Evolutionary conservation across 2,888 invertebrate species (phyloP).

Genomic region (Polyploca ridens): DNA sequence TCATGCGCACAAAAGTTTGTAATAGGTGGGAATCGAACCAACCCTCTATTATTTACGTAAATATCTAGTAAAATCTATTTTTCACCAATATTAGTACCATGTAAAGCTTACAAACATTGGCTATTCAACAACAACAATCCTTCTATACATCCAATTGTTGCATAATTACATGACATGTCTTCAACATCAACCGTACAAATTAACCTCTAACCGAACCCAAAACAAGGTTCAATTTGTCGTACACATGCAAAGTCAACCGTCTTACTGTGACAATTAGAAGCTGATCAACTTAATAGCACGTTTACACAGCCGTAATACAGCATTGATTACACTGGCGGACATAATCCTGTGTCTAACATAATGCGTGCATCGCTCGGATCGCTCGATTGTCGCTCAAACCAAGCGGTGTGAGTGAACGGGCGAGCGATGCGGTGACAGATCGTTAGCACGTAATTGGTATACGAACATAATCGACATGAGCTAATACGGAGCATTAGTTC

Average conservation of each 20-base stretch:
- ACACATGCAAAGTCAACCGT: neutral
- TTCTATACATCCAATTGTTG: too few species aligned
- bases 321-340: conserved; percentile 32
- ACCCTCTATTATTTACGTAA: too few species aligned
- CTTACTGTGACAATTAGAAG: neutral
- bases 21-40: too few species aligned
- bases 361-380: conserved; percentile 22
- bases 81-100: too few species aligned
- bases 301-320: conserved; percentile 23
- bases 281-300: conserved; percentile 15
- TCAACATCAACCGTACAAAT: neutral
- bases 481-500: conserved; percentile 34
- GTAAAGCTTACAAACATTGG: too few species aligned
- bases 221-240: neutral
- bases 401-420: neutral
- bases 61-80: too few species aligned
- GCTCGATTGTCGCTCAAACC: conserved; percentile 1
- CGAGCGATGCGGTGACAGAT: conserved; percentile 18
- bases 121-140: too few species aligned
- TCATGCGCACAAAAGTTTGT: too few species aligned
- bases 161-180: too few species aligned
- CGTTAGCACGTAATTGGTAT: conserved; percentile 39
- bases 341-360: conserved; percentile 28
- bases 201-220: neutral
- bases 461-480: conserved; percentile 34